Evolutionary conservation across 2,113 vertebrate species (phyloP).

Genomic region (Phrynocephalus versicolor): DNA sequence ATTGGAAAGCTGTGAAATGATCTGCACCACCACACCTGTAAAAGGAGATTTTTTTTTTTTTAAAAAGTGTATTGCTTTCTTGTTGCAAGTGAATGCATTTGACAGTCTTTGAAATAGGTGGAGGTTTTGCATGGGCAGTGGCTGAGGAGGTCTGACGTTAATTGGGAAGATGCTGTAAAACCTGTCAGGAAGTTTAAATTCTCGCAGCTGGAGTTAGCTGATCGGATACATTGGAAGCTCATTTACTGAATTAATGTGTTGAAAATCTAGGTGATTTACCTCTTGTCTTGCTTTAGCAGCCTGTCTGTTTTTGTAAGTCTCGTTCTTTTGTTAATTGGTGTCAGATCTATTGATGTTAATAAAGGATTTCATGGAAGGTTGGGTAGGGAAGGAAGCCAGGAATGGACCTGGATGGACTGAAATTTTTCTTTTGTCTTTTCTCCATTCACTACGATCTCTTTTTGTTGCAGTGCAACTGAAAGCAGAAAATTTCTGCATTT

Average conservation of each 20-base stretch:
- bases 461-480: not conserved
- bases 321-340: slow-evolving; percentile 68
- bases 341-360: slow-evolving; percentile 41
- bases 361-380: slow-evolving; percentile 28
- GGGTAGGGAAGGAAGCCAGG: not conserved
- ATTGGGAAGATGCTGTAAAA: slow-evolving; percentile 64
- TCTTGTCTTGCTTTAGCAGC: slow-evolving; percentile 57
- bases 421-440: not conserved
- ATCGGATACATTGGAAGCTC: slow-evolving; percentile 62
- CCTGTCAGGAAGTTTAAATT: slow-evolving; percentile 63
- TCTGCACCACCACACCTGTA: accelerated
- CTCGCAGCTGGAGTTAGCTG: slow-evolving; percentile 36
- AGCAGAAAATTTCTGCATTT: slow-evolving; percentile 10
- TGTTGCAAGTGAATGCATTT: slow-evolving; percentile 43
- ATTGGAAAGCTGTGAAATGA: slow-evolving; percentile 6
- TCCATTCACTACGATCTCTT: not conserved
- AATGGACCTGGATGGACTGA: not conserved
- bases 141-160: slow-evolving; percentile 54
- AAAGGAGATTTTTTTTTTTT: not conserved
- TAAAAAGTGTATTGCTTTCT: not conserved
- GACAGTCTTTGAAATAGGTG: slow-evolving; percentile 47
- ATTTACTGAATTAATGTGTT: slow-evolving; percentile 67
- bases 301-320: slow-evolving; percentile 57
- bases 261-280: slow-evolving; percentile 64
- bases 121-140: slow-evolving; percentile 36